These are phyloP conservation scores for Eilema griseolum DNA, from an alignment of 2,888 invertebrate genomes.

Conservation along the genomic window DNA sequence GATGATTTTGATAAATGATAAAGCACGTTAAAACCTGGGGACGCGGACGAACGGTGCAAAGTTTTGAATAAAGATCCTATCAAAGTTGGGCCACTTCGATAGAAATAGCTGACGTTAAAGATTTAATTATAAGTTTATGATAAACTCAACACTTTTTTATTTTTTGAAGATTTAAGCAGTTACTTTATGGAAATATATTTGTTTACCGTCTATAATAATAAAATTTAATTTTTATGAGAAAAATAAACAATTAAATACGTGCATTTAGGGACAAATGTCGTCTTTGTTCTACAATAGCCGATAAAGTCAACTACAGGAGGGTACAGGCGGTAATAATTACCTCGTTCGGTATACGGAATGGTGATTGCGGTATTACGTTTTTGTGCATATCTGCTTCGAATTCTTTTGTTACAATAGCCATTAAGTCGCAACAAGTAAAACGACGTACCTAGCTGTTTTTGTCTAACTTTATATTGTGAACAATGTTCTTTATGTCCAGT, in stretches of 20 bases:
- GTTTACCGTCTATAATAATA: not conserved
- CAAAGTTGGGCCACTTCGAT: conserved; percentile 30
- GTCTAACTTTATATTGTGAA: conserved; percentile 3
- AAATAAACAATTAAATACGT: not conserved
- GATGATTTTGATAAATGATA: conserved; percentile 50
- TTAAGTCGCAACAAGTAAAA: conserved; percentile 2
- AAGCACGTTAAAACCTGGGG: conserved; percentile 41
- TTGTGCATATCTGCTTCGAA: conserved; percentile 12
- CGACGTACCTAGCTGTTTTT: conserved; percentile 5
- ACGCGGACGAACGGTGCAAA: conserved; percentile 29
- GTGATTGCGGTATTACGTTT: conserved; percentile 23
- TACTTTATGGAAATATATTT: not conserved
- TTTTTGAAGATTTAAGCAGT: not conserved
- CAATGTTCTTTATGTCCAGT: not conserved
- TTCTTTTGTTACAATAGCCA: conserved; percentile 2
- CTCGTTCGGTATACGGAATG: conserved; percentile 6
- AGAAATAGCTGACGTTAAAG: conserved; percentile 37
- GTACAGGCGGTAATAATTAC: conserved; percentile 13
- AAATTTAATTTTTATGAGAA: not conserved
- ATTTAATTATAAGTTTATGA: conserved; percentile 44
- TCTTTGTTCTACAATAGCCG: conserved; percentile 10
- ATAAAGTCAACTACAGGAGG: conserved; percentile 15
- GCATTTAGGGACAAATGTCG: not conserved
- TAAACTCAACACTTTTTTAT: conserved; percentile 16
- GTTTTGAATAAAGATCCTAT: conserved; percentile 39